Conservation (phyloP, 2,113 vertebrate genomes). For the Xiphophorus couchianus region DNA sequence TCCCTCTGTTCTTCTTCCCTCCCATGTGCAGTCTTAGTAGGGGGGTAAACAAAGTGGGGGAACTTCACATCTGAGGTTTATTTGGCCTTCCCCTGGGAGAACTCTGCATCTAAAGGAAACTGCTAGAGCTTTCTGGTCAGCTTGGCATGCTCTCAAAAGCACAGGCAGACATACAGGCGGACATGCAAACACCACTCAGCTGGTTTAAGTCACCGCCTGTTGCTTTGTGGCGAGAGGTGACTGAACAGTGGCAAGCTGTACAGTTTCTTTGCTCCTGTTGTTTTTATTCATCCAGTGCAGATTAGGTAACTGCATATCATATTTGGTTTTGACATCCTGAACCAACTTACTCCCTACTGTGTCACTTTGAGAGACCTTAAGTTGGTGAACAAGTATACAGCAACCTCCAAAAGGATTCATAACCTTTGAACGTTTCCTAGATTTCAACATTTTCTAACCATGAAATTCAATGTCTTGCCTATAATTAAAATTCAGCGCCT, state of each 20-base stretch:
- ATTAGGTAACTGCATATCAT: conserved; percentile 11
- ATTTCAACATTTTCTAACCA: too few relatives aligned
- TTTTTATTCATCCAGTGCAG: not conserved
- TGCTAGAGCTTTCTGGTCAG: conserved; percentile 82
- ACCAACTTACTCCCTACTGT: too few relatives aligned
- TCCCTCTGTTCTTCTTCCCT: conserved; percentile 51
- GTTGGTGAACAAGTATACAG: too few relatives aligned
- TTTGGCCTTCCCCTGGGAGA: conserved; percentile 81
- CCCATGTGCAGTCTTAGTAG: conserved; percentile 48
- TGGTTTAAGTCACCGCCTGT: conserved; percentile 22
- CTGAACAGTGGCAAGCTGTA: conserved; percentile 53
- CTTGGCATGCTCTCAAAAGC: conserved; percentile 82
- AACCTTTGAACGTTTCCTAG: too few relatives aligned
- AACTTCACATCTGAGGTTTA: conserved; percentile 86
- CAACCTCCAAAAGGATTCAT: too few relatives aligned
- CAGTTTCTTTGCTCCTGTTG: conserved; percentile 20
- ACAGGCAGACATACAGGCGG: conserved; percentile 58
- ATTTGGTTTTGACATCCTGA: conserved; percentile 10
- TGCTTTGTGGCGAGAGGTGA: not conserved
- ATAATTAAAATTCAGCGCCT: too few relatives aligned
- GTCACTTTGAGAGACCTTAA: too few relatives aligned
- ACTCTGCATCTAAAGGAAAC: conserved; percentile 82
- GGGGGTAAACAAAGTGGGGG: conserved; percentile 14
- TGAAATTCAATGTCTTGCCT: too few relatives aligned
- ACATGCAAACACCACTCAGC: conserved; percentile 39